Base-by-base conservation (phyloP, 1,140 invertebrate species). In the Drosophila chauvacae region DNA sequence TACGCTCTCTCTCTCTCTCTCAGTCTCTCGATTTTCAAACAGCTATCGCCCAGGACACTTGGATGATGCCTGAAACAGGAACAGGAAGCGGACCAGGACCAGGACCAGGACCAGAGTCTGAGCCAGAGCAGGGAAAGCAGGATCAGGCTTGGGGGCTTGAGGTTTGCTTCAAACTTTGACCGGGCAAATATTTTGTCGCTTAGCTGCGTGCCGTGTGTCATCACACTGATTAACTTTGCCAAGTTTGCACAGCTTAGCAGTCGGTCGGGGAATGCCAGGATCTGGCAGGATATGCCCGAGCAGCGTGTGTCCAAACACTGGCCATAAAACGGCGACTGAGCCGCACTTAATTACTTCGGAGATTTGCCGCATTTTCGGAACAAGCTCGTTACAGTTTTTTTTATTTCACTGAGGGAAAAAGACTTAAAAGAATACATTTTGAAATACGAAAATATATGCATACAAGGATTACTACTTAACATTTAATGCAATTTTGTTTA, bases 131-230 rank as follows among this genome's bases (percentile, higher is more conserved):
- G 45, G 33, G 48, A 23, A 66, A 62, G 57, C 56, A 56, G 53
- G 65, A 72, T 69, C 50, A 35, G 51, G 37, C 61, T 28, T 41
- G 47, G 64, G 74, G 74, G 37, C 37, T 75, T 61, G 74, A 77
- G 74, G 69, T 68, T 70, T 59, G 42, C 63, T 58, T 20, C 39
- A 80, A 86, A 84, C 58, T 57, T 90, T 90, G 42, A 45, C 64
- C 66, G 56, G 69, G 73, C 80, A 90, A 90, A 88, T 88, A 88
- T 88, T 88, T 88, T 88, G 86, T 70, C 84, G 84, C 85, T 88
- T 88, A 88, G 84, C 82, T 88, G 84, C 81, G 80, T 88, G 80
- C 80, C 80, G 81, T 87, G 77, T 87, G 83, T 88, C 72, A 82
- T 72, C 65, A 78, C 81, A 84, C 84, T 88, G 84, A 88, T 88